These are phyloP conservation scores for Cynoglossus semilaevis DNA, from an alignment of 2,113 vertebrate genomes.

Conservation along the genomic window DNA sequence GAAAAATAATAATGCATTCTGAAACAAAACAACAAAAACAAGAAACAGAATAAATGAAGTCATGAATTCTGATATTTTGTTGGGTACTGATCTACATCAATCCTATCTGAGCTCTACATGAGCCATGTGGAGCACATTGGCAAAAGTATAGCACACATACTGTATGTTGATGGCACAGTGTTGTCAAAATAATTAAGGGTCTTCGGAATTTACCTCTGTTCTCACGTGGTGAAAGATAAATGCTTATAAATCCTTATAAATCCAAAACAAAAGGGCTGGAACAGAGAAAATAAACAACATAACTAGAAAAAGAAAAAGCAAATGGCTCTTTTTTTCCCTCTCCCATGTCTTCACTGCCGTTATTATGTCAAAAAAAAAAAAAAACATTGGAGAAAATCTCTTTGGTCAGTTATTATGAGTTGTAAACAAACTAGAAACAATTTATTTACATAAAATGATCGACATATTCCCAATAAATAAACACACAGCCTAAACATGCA, in stretches of 20 bases:
- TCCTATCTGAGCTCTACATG: conserved; percentile 62
- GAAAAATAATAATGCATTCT: conserved; percentile 88
- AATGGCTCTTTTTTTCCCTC: conserved; percentile 63
- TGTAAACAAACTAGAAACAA: conserved; percentile 96
- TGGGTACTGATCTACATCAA: conserved; percentile 70
- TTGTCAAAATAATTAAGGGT: conserved; percentile 72
- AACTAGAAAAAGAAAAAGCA: conserved; percentile 50
- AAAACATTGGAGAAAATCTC: conserved; percentile 79
- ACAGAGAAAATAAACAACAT: conserved; percentile 11
- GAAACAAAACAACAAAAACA: conserved; percentile 63
- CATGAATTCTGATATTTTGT: conserved; percentile 80
- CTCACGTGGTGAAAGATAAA: conserved; percentile 51
- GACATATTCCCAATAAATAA: conserved; percentile 98
- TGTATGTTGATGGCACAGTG: conserved; percentile 70
- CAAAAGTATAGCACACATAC: conserved; percentile 64
- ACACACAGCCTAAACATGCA: conserved; percentile 90
- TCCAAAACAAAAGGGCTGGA: conserved; percentile 48
- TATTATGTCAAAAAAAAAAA: conserved; percentile 48
- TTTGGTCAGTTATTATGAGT: conserved; percentile 94
- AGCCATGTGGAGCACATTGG: conserved; percentile 71
- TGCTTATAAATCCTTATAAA: conserved; percentile 21
- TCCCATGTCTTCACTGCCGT: conserved; percentile 57
- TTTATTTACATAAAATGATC: conserved; percentile 85
- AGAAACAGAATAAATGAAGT: conserved; percentile 70
- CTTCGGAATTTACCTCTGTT: conserved; percentile 54